Conservation (phyloP, 2,888 invertebrate species). For the Scaptomyza polygonia region DNA sequence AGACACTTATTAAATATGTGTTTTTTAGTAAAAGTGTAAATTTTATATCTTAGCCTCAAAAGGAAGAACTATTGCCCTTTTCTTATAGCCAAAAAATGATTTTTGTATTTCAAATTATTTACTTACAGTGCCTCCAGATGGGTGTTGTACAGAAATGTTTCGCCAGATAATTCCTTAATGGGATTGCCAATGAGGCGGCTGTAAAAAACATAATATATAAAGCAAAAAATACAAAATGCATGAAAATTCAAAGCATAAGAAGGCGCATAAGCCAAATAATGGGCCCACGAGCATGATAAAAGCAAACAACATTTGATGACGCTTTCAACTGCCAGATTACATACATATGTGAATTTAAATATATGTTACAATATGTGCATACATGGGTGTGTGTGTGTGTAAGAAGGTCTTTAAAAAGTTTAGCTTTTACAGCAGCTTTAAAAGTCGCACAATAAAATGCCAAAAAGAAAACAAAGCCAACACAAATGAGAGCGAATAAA, state of each 20-base stretch:
- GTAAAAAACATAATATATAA: conserved; percentile 47
- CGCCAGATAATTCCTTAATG: conserved; percentile 83
- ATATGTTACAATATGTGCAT: conserved; percentile 8
- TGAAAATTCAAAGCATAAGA: conserved; percentile 37
- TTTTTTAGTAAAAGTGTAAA: too few relatives aligned
- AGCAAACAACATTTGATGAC: conserved; percentile 23
- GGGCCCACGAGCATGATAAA: conserved; percentile 52
- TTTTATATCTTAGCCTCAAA: background rate
- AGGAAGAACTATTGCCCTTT: too few relatives aligned
- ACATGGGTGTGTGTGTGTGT: background rate
- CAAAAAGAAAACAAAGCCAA: background rate
- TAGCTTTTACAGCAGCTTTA: conserved; percentile 34
- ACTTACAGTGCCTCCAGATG: conserved; percentile 86
- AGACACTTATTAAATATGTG: too few relatives aligned
- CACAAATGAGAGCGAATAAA: conserved; percentile 52
- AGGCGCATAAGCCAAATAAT: conserved; percentile 64
- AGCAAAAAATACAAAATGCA: conserved; percentile 37
- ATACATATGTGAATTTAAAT: conserved; percentile 25
- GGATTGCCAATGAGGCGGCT: conserved; percentile 85
- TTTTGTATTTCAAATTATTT: conserved; percentile 6
- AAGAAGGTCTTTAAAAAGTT: conserved; percentile 54
- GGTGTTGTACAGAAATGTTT: conserved; percentile 83
- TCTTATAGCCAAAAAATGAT: too few relatives aligned
- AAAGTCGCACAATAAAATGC: conserved; percentile 60
- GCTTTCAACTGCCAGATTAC: conserved; percentile 47